Evolutionary conservation across 2,113 vertebrate genomes (phyloP).

Genomic region (Stomatorhinus ivindoensis): DNA sequence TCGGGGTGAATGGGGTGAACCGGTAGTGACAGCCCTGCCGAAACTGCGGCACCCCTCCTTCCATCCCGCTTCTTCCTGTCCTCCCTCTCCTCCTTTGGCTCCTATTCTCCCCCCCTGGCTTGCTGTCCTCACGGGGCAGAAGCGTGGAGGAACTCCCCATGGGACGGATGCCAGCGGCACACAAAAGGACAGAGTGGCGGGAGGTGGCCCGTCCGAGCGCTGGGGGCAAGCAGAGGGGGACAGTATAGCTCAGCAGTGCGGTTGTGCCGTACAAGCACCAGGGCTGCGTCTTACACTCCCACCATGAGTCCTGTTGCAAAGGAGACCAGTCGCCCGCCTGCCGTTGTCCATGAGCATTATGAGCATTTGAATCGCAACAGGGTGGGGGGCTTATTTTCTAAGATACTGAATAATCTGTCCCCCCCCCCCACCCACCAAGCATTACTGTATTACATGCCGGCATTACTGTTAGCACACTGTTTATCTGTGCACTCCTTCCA

Average conservation of each 20-base stretch:
- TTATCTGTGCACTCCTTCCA: constrained; percentile 79
- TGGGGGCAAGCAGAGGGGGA: constrained; percentile 14
- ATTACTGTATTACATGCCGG: no score
- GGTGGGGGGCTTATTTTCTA: constrained; percentile 34
- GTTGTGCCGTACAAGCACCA: not conserved
- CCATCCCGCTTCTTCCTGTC: constrained; percentile 27
- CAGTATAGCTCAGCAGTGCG: not conserved
- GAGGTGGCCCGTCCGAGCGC: constrained; percentile 35
- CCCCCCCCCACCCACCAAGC: constrained; percentile 52
- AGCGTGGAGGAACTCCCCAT: constrained; percentile 60
- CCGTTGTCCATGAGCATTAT: constrained; percentile 33
- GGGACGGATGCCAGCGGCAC: constrained; percentile 74
- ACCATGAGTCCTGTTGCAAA: not conserved
- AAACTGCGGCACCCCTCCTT: constrained; percentile 33
- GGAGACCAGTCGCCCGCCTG: constrained; percentile 36
- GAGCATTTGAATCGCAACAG: constrained; percentile 49
- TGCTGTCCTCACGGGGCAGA: constrained; percentile 39
- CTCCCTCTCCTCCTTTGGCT: constrained; percentile 40
- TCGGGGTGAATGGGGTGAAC: constrained; percentile 6
- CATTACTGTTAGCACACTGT: constrained; percentile 66
- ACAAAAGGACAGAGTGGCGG: constrained; percentile 63
- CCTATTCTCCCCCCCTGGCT: constrained; percentile 30
- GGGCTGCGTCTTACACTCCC: constrained; percentile 33
- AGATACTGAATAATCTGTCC: constrained; percentile 65
- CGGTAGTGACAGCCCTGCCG: constrained; percentile 24